A percentile compares a stretch with the other conserved stretches of the same genome.
These are phyloP conservation scores for Caenorhabditis angaria DNA, from an alignment of 2,888 invertebrate genomes.

Conservation along the genomic window DNA sequence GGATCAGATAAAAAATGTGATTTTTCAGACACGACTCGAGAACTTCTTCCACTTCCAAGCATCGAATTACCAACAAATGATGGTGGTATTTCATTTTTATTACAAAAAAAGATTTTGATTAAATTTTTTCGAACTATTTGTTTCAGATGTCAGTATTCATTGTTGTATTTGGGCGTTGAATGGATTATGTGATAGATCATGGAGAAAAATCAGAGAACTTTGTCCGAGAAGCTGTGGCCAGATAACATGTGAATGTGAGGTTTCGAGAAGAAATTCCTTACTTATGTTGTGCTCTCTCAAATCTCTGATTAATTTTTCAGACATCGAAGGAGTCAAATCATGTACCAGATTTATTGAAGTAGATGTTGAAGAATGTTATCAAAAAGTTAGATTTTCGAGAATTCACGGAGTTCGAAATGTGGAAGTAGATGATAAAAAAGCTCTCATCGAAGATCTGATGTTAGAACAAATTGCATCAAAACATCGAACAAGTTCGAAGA, in stretches of 20 bases:
- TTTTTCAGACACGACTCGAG: not conserved
- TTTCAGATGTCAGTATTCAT: slow-evolving; percentile 16
- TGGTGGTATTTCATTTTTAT: not conserved
- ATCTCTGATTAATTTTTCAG: no score
- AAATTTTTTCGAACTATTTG: not conserved
- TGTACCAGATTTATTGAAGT: slow-evolving; percentile 44
- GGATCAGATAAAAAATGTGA: not conserved
- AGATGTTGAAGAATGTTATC: slow-evolving; percentile 46
- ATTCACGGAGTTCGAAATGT: slow-evolving; percentile 13
- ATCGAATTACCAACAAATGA: not conserved
- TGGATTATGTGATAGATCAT: slow-evolving; percentile 48
- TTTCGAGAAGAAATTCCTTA: slow-evolving; percentile 5
- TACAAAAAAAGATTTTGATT: not conserved
- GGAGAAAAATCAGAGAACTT: slow-evolving; percentile 42
- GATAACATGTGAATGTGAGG: slow-evolving; percentile 46
- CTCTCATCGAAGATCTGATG: not conserved
- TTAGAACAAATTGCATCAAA: not conserved
- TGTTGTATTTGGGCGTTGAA: slow-evolving; percentile 54
- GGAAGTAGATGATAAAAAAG: not conserved
- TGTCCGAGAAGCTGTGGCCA: slow-evolving; percentile 49
- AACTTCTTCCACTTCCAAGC: not conserved
- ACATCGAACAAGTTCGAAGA: not conserved
- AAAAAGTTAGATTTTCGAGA: slow-evolving; percentile 16
- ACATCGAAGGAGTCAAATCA: slow-evolving; percentile 42
- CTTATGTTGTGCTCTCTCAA: not conserved